Evolutionary conservation across 2,113 vertebrate species (phyloP).

Genomic region (Periophthalmodon schlosseri): DNA sequence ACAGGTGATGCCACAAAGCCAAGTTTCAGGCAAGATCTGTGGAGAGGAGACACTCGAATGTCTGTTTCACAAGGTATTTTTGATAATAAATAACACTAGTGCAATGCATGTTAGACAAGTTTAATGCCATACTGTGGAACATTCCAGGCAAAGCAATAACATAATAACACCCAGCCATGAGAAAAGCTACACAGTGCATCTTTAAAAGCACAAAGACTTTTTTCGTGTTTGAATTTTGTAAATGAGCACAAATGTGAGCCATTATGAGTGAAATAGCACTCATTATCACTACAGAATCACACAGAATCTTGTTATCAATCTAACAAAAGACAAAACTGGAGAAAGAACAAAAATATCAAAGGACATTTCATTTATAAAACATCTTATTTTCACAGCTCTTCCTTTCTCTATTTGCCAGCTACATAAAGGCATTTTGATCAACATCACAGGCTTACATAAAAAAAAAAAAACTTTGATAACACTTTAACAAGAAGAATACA

Average conservation of each 20-base stretch:
- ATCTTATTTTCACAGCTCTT: slow-evolving; percentile 5
- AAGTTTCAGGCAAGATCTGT: too few species aligned
- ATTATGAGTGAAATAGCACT: slow-evolving; percentile 15
- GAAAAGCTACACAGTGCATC: too few species aligned
- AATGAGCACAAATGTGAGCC: slow-evolving; percentile 5
- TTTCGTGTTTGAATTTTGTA: neutral
- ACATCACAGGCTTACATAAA: neutral
- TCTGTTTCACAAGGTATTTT: too few species aligned
- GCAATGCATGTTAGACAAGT: too few species aligned
- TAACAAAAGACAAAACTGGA: slow-evolving; percentile 18
- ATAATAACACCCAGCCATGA: too few species aligned
- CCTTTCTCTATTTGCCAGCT: neutral
- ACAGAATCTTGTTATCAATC: slow-evolving; percentile 27
- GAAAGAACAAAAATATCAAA: neutral
- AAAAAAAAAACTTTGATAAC: neutral
- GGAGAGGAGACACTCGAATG: too few species aligned
- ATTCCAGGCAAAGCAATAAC: too few species aligned
- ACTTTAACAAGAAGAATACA: neutral
- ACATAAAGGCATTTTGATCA: neutral
- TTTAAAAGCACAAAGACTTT: neutral
- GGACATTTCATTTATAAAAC: neutral
- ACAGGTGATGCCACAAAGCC: too few species aligned
- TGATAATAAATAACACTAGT: too few species aligned
- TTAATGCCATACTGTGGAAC: too few species aligned
- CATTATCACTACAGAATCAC: slow-evolving; percentile 13